A percentile compares a stretch with the other conserved stretches of the same genome.
phyloP scores from a whole-genome alignment of 2,888 invertebrate species.

The Ariolimax columbianus region DNA sequence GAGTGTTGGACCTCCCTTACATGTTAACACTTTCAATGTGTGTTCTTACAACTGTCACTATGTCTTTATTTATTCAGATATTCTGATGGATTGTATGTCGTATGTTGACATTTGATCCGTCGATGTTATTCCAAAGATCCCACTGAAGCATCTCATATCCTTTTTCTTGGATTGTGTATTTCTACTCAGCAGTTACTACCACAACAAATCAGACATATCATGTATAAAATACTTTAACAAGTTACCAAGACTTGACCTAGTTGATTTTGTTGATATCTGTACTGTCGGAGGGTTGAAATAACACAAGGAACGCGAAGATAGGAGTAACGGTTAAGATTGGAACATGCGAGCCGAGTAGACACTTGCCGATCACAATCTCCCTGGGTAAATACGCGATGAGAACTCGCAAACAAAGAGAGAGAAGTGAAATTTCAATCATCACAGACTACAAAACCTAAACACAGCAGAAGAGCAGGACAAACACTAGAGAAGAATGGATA shows the following conservation, averaged over 20 bases:
- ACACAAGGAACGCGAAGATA: background rate
- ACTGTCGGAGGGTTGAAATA: background rate
- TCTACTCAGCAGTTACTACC: too few species aligned
- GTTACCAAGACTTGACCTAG: background rate
- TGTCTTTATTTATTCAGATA: too few species aligned
- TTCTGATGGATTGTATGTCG: too few species aligned
- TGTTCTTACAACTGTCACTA: too few species aligned
- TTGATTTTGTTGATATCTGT: background rate
- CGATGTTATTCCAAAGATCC: too few species aligned
- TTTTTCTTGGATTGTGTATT: too few species aligned
- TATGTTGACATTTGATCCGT: too few species aligned
- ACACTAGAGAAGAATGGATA: slow-evolving; percentile 40
- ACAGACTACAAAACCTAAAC: slow-evolving; percentile 43
- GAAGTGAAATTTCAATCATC: slow-evolving; percentile 47
- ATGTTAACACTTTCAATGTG: too few species aligned
- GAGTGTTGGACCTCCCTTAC: too few species aligned
- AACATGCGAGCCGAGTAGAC: background rate
- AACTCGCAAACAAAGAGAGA: slow-evolving; percentile 39
- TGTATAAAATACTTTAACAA: too few species aligned
- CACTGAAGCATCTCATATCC: too few species aligned
- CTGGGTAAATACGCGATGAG: slow-evolving; percentile 8
- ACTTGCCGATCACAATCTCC: slow-evolving; percentile 24
- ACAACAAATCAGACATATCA: too few species aligned
- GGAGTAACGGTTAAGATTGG: background rate
- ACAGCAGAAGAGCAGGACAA: slow-evolving; percentile 26